These are phyloP conservation scores for Hoplostethus mediterraneus DNA, from an alignment of 2,797 vertebrate genomes.

Conservation along the genomic window DNA sequence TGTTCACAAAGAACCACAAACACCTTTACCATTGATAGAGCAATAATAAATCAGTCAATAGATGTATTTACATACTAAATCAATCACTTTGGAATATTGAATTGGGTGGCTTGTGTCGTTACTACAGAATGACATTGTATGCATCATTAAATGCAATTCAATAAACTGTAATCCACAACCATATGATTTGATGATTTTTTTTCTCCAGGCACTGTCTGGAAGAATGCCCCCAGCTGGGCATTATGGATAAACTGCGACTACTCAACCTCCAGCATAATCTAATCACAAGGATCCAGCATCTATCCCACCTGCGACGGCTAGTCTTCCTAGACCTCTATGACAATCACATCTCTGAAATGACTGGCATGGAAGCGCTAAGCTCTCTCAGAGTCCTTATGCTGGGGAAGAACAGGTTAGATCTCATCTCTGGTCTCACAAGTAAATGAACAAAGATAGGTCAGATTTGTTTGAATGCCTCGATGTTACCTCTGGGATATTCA, in stretches of 20 bases:
- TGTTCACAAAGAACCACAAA: neutral
- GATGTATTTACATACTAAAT: neutral
- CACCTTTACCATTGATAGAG: neutral
- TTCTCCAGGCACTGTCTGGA: slow-evolving; percentile 87
- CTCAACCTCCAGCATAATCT: slow-evolving; percentile 95
- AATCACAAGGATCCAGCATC: slow-evolving; percentile 90
- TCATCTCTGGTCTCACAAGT: neutral
- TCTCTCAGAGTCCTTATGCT: slow-evolving; percentile 91
- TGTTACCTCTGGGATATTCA: neutral
- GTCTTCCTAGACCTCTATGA: slow-evolving; percentile 93
- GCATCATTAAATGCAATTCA: neutral
- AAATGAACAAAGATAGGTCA: neutral
- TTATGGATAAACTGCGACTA: slow-evolving; percentile 88
- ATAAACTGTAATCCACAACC: too few relatives aligned
- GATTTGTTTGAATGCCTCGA: slow-evolving; percentile 3
- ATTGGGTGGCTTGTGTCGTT: neutral
- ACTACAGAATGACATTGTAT: neutral
- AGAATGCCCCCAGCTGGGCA: slow-evolving; percentile 89
- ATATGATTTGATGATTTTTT: neutral
- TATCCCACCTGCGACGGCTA: slow-evolving; percentile 90
- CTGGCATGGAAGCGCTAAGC: slow-evolving; percentile 88
- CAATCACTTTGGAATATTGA: slow-evolving; percentile 8
- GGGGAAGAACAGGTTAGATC: slow-evolving; percentile 93
- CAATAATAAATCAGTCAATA: slow-evolving; percentile 4
- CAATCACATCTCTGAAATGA: slow-evolving; percentile 93